These are phyloP conservation scores for Magallana ariakensis DNA, from an alignment of 1,140 invertebrate species.

Conservation along the genomic window DNA sequence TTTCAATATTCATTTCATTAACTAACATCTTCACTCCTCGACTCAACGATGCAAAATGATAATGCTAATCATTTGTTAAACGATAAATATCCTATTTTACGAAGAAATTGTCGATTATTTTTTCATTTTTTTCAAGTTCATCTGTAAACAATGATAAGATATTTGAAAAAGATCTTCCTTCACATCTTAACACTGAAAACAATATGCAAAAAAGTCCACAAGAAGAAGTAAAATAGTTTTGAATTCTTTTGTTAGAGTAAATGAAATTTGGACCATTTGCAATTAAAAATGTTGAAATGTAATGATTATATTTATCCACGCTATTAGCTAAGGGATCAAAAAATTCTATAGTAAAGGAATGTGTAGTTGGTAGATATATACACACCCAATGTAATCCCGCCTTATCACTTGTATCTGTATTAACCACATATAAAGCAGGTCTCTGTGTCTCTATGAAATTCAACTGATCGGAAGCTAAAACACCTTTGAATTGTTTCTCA, in stretches of 20 bases:
- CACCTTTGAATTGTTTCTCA: neutral
- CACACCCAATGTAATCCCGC: no score
- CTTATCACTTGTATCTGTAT: neutral
- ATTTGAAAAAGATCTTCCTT: neutral
- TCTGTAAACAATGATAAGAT: neutral
- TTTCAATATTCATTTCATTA: conserved; percentile 2
- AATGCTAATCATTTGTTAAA: neutral
- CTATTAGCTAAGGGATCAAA: neutral
- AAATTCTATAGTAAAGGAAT: neutral
- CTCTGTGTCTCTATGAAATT: neutral
- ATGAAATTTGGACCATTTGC: neutral
- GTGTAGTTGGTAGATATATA: no score
- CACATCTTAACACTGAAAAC: neutral
- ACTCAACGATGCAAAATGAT: neutral
- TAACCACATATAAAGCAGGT: neutral
- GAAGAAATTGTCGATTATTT: neutral
- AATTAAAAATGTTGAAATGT: conserved; percentile 5
- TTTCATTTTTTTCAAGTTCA: neutral
- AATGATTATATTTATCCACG: neutral
- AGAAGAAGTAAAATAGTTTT: conserved; percentile 1
- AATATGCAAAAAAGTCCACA: neutral
- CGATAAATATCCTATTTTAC: neutral
- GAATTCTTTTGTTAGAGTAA: neutral
- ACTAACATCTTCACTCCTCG: neutral
- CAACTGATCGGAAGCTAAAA: conserved; percentile 1